A percentile compares a stretch with the other conserved stretches of the same genome.
Evolutionary conservation across 1,140 invertebrate genomes (phyloP).

Genomic region (Ostrea edulis): DNA sequence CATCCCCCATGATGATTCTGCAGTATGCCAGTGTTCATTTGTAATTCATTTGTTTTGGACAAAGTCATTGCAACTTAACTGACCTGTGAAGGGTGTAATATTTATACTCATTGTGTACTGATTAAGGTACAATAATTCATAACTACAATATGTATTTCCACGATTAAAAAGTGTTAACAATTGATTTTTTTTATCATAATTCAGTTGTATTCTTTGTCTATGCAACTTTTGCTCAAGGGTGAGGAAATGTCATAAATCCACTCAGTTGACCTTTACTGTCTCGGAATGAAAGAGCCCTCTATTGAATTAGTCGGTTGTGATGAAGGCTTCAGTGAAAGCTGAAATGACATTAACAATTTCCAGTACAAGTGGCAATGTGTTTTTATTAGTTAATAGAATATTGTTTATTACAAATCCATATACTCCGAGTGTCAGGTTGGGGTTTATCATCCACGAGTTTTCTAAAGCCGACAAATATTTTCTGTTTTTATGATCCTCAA

Average conservation of each 20-base stretch:
- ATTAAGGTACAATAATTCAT: too few species aligned
- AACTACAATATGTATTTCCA: too few species aligned
- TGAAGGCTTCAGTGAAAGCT: background rate
- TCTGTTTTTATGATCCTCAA: background rate
- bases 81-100: too few species aligned
- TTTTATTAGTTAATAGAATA: background rate
- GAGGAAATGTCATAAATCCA: background rate
- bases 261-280: background rate
- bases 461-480: background rate
- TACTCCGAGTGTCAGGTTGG: background rate
- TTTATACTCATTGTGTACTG: too few species aligned
- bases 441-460: background rate
- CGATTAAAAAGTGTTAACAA: too few species aligned
- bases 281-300: background rate
- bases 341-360: background rate
- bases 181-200: background rate
- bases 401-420: background rate
- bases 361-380: background rate
- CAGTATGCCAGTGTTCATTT: too few species aligned
- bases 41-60: too few species aligned
- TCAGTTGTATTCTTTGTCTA: background rate
- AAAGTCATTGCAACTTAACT: too few species aligned
- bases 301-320: background rate
- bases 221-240: background rate
- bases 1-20: too few species aligned